phyloP scores from a whole-genome alignment of 2,888 invertebrate species.

The Macrosiphum euphorbiae region DNA sequence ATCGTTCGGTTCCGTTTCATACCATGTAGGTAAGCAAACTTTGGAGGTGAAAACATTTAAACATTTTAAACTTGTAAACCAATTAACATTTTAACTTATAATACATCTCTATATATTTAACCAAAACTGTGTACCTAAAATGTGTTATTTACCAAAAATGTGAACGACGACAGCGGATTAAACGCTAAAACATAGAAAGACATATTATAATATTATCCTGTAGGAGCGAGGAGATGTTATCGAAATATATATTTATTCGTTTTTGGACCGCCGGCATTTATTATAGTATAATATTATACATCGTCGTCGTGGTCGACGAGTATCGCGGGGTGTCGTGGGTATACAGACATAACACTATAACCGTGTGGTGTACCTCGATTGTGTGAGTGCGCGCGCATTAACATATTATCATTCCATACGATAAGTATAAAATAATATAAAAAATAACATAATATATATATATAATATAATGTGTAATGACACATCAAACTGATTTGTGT shows the following conservation, averaged over 20 bases:
- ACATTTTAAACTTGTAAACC: no score
- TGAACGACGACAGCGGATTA: no score
- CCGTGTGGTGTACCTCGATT: not conserved
- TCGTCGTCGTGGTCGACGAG: not conserved
- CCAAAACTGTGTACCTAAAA: not conserved
- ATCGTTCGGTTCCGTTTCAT: no score
- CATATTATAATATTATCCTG: not conserved
- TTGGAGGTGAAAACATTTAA: not conserved
- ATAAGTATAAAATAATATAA: not conserved
- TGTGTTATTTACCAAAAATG: not conserved
- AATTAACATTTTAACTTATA: not conserved
- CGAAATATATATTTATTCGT: slow-evolving; percentile 29
- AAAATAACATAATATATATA: not conserved
- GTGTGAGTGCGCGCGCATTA: not conserved
- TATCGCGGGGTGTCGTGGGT: not conserved
- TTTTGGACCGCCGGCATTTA: slow-evolving; percentile 25
- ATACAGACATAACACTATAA: not conserved
- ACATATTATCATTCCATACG: not conserved
- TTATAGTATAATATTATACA: not conserved
- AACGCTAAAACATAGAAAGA: not conserved
- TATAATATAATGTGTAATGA: not conserved
- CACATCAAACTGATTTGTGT: slow-evolving; percentile 57
- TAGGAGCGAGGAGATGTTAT: not conserved
- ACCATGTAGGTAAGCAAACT: not conserved
- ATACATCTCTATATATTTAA: not conserved